Evolutionary conservation across 2,888 invertebrate genomes (phyloP).

Genomic region (Epirrita christyi): DNA sequence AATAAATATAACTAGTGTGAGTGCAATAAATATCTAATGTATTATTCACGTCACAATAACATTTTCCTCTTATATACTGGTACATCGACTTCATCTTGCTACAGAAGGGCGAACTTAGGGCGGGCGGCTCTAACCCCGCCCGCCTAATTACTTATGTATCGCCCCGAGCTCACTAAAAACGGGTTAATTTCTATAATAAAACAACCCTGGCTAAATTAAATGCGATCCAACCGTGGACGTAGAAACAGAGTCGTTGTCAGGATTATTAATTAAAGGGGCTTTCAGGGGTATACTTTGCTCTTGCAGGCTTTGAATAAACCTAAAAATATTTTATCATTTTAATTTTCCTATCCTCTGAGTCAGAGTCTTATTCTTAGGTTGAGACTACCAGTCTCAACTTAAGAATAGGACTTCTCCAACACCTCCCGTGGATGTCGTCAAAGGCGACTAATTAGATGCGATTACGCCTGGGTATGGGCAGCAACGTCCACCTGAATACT

Average conservation of each 20-base stretch:
- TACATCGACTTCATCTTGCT: conserved; percentile 30
- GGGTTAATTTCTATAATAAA: conserved; percentile 76
- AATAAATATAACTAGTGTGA: too few species aligned
- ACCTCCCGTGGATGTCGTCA: too few species aligned
- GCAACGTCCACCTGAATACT: too few species aligned
- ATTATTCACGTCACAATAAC: conserved; percentile 23
- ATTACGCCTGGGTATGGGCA: too few species aligned
- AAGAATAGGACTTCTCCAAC: too few species aligned
- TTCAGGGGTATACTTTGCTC: background rate
- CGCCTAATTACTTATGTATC: conserved; percentile 69
- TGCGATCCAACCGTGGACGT: conserved; percentile 50
- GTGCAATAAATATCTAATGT: too few species aligned
- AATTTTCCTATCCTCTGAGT: too few species aligned
- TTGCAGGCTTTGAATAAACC: too few species aligned
- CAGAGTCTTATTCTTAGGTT: too few species aligned
- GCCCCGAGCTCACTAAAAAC: conserved; percentile 63
- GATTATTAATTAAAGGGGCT: background rate
- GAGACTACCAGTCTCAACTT: too few species aligned
- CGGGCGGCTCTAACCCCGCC: conserved; percentile 46
- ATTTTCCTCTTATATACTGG: conserved; percentile 32
- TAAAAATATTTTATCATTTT: too few species aligned
- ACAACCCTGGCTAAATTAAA: conserved; percentile 63
- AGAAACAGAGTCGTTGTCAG: conserved; percentile 24
- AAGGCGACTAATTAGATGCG: too few species aligned
- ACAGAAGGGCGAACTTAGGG: conserved; percentile 36